These are phyloP conservation scores for Mohoua ochrocephala DNA, from an alignment of 2,113 vertebrate species.

Conservation along the genomic window DNA sequence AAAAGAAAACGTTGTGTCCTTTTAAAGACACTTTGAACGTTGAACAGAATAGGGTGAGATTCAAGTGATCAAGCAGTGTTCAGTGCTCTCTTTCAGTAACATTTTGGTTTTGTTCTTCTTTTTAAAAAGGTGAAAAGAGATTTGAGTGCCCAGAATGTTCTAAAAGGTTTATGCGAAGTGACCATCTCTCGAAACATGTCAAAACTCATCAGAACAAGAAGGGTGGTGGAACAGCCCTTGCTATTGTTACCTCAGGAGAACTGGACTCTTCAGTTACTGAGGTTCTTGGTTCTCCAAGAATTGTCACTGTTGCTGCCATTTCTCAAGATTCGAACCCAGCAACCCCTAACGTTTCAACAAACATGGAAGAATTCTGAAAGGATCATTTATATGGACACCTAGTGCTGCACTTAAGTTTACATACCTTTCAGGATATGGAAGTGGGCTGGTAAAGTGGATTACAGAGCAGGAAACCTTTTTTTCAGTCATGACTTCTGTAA, in stretches of 20 bases:
- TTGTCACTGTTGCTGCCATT: conserved; percentile 92
- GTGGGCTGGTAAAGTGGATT: conserved; percentile 78
- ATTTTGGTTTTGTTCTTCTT: conserved; percentile 18
- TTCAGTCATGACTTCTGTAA: conserved; percentile 69
- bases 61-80: not conserved
- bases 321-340: conserved; percentile 95
- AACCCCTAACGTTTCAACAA: conserved; percentile 92
- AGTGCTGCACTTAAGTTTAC: conserved; percentile 81
- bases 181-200: conserved; percentile 98
- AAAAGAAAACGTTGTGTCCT: not conserved
- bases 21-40: not conserved
- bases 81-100: not conserved
- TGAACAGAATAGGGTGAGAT: not conserved
- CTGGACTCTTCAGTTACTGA: conserved; percentile 91
- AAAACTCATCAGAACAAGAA: conserved; percentile 99
- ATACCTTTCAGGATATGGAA: conserved; percentile 74
- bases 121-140: conserved; percentile 90
- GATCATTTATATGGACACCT: conserved; percentile 67
- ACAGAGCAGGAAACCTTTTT: conserved; percentile 74
- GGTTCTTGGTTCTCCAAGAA: conserved; percentile 89
- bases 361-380: conserved; percentile 88
- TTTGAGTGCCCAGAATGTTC: conserved; percentile 98
- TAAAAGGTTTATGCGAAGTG: conserved; percentile 98
- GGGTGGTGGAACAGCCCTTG: conserved; percentile 86
- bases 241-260: conserved; percentile 96